These are phyloP conservation scores for Calycopis cecrops DNA, from an alignment of 1,140 invertebrate genomes.

Conservation along the genomic window DNA sequence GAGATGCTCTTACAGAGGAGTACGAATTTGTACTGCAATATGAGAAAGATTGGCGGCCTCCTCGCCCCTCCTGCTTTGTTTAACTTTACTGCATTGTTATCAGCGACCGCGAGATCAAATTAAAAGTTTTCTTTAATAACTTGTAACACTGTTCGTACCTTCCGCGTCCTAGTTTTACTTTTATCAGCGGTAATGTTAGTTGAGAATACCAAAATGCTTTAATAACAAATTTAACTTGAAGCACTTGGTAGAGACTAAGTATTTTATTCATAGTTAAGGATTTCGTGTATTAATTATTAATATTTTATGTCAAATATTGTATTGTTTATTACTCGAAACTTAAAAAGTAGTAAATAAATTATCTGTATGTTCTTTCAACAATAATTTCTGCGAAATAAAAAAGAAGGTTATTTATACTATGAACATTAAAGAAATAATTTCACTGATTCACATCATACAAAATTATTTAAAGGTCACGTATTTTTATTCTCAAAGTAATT, in stretches of 20 bases:
- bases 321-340: no score
- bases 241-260: no score
- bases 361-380: no score
- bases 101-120: conserved; percentile 57
- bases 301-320: no score
- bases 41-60: conserved; percentile 60
- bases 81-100: conserved; percentile 70
- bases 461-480: no score
- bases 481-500: no score
- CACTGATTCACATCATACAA: no score
- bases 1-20: conserved; percentile 72
- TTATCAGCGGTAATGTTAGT: conserved; percentile 16
- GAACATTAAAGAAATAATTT: no score
- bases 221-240: conserved; percentile 6
- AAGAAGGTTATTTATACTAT: no score
- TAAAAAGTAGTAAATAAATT: no score
- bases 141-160: conserved; percentile 44
- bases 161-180: conserved; percentile 37
- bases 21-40: conserved; percentile 67
- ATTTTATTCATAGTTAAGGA: neutral
- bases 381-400: no score
- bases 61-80: conserved; percentile 43
- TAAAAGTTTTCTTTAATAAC: conserved; percentile 61
- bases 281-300: neutral
- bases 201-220: conserved; percentile 16